phyloP scores from a whole-genome alignment of 1,140 invertebrate genomes.

The Gonatopus flavifemur region DNA sequence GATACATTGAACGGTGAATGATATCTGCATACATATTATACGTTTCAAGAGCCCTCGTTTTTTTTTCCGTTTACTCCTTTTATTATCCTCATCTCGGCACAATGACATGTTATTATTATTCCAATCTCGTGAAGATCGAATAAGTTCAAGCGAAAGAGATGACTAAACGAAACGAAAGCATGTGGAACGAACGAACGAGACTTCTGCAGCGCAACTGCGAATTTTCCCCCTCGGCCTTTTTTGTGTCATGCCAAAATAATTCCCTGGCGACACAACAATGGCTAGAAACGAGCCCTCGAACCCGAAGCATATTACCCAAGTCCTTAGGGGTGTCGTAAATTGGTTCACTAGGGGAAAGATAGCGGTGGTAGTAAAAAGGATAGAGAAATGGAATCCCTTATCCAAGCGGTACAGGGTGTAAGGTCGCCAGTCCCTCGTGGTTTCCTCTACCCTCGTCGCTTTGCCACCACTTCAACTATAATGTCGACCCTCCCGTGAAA shows the following conservation, averaged over 20 bases:
- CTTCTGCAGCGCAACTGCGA: slow-evolving; percentile 4
- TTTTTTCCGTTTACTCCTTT: too few relatives aligned
- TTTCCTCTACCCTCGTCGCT: slow-evolving; percentile 17
- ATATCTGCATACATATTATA: too few relatives aligned
- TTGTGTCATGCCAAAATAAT: slow-evolving; percentile 46
- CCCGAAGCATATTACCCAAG: slow-evolving; percentile 35
- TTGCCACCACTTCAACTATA: slow-evolving; percentile 13
- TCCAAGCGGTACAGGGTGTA: too few relatives aligned
- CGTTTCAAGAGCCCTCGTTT: too few relatives aligned
- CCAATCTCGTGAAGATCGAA: too few relatives aligned
- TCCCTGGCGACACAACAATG: slow-evolving; percentile 44
- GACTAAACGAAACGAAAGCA: background rate
- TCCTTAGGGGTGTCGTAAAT: slow-evolving; percentile 49
- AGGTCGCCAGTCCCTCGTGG: slow-evolving; percentile 26
- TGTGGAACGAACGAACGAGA: slow-evolving; percentile 1
- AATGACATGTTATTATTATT: too few relatives aligned
- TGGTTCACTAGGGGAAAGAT: slow-evolving; percentile 43
- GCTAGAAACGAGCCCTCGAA: slow-evolving; percentile 46
- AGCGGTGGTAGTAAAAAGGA: slow-evolving; percentile 17
- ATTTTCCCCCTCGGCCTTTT: slow-evolving; percentile 1
- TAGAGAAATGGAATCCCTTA: slow-evolving; percentile 8
- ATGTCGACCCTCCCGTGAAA: too few relatives aligned
- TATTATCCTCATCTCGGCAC: too few relatives aligned
- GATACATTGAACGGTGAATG: too few relatives aligned
- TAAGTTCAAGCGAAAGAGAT: too few relatives aligned